Evolutionary conservation across 2,113 vertebrate genomes (phyloP).

Genomic region (Sapayoa aenigma): DNA sequence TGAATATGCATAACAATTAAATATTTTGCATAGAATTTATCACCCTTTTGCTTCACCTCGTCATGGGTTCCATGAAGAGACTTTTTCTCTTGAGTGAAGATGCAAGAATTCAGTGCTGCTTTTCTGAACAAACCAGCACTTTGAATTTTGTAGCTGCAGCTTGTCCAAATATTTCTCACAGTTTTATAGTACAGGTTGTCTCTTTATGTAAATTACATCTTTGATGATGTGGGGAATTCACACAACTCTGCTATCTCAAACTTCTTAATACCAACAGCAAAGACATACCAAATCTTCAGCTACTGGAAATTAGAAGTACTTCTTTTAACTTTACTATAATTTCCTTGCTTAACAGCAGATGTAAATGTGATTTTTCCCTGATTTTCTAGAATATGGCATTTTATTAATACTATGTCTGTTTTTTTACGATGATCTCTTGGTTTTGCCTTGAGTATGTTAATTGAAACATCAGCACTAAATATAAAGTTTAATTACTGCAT

Average conservation of each 20-base stretch:
- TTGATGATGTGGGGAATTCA: background rate
- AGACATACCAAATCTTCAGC: background rate
- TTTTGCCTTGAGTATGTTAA: background rate
- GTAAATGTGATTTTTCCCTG: background rate
- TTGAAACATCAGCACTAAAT: background rate
- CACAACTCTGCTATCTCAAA: background rate
- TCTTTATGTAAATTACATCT: background rate
- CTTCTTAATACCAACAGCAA: background rate
- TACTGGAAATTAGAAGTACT: background rate
- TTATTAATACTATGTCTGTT: background rate
- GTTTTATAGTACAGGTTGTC: background rate
- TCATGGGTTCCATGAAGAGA: background rate
- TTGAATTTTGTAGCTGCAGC: background rate
- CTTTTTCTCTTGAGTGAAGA: background rate
- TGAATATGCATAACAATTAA: background rate
- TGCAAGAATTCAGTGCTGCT: background rate
- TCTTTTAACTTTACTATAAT: background rate
- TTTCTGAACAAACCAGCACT: background rate
- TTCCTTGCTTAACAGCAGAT: background rate
- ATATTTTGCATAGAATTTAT: background rate
- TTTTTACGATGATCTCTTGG: background rate
- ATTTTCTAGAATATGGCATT: background rate
- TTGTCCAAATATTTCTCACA: background rate
- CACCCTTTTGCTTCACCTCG: background rate
- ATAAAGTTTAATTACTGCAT: background rate